Percentiles rank a stretch among this genome's conserved stretches.
phyloP scores from a whole-genome alignment of 2,888 invertebrate species.

The Electrophaes corylata region DNA sequence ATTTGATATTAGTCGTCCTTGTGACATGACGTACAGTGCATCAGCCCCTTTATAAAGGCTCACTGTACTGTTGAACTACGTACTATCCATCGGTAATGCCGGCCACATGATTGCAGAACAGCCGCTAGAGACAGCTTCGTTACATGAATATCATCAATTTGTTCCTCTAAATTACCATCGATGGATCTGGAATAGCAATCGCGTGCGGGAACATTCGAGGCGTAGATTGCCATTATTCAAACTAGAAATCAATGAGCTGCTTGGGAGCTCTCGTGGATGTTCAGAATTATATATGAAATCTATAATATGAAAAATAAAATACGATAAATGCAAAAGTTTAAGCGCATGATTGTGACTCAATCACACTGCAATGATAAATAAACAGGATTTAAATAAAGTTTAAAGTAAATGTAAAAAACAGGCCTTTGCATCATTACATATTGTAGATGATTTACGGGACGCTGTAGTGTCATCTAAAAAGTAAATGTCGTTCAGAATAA shows the following conservation, averaged over 20 bases:
- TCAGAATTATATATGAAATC: slow-evolving; percentile 1
- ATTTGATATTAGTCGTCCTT: no score
- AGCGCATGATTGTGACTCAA: background rate
- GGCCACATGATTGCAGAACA: slow-evolving; percentile 63
- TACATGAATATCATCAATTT: slow-evolving; percentile 45
- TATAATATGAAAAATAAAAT: no score
- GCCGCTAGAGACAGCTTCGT: slow-evolving; percentile 50
- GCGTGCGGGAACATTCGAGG: slow-evolving; percentile 12
- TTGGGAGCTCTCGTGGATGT: background rate
- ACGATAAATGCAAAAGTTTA: background rate
- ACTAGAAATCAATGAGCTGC: slow-evolving; percentile 13
- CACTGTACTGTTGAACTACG: slow-evolving; percentile 6
- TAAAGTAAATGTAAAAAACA: background rate
- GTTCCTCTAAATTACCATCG: slow-evolving; percentile 26
- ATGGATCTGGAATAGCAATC: slow-evolving; percentile 29
- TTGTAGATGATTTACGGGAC: no score
- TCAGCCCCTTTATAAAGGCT: slow-evolving; percentile 11
- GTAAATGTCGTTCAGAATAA: no score
- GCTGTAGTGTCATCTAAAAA: no score
- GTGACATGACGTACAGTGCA: background rate
- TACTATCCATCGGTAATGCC: slow-evolving; percentile 63
- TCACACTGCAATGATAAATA: background rate
- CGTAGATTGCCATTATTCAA: slow-evolving; percentile 21
- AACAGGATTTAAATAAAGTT: background rate
- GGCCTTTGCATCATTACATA: no score